These are phyloP conservation scores for Myripristis jacobus DNA, from an alignment of 2,797 vertebrate genomes.

Conservation along the genomic window DNA sequence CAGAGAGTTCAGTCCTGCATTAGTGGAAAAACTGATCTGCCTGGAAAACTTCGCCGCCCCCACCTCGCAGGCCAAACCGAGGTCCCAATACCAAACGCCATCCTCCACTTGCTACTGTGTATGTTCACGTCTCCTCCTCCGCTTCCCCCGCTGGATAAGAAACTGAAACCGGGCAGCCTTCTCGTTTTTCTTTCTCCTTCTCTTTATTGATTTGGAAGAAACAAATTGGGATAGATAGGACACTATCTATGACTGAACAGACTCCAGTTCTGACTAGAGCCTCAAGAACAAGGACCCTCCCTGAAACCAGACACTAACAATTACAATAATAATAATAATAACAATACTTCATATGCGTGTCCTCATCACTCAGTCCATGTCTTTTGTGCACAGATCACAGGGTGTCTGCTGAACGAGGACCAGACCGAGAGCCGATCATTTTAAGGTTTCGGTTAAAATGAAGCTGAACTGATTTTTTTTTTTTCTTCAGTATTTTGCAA, in stretches of 20 bases:
- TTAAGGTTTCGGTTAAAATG: conserved; percentile 26
- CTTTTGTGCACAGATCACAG: conserved; percentile 61
- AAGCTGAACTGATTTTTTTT: conserved; percentile 54
- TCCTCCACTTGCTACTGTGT: conserved; percentile 50
- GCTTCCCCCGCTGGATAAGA: conserved; percentile 26
- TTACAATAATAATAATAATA: conserved; percentile 53
- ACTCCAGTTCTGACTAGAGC: conserved; percentile 33
- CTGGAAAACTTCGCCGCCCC: conserved; percentile 61
- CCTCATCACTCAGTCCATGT: conserved; percentile 50
- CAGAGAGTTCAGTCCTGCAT: conserved; percentile 63
- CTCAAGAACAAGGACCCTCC: conserved; percentile 42
- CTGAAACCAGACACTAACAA: conserved; percentile 73
- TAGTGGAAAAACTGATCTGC: conserved; percentile 73
- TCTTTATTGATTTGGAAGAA: conserved; percentile 83
- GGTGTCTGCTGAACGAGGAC: conserved; percentile 48
- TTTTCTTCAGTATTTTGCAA: conserved; percentile 34
- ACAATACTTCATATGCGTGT: conserved; percentile 66
- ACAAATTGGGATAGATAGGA: conserved; percentile 63
- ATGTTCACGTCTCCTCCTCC: conserved; percentile 22
- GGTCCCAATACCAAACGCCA: conserved; percentile 55
- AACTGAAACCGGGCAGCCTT: conserved; percentile 27
- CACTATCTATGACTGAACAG: conserved; percentile 55
- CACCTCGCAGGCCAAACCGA: conserved; percentile 63
- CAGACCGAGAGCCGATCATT: conserved; percentile 25
- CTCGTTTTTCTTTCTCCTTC: conserved; percentile 66